phyloP scores from a whole-genome alignment of 2,888 invertebrate genomes.

The Gymnocheta viridis region DNA sequence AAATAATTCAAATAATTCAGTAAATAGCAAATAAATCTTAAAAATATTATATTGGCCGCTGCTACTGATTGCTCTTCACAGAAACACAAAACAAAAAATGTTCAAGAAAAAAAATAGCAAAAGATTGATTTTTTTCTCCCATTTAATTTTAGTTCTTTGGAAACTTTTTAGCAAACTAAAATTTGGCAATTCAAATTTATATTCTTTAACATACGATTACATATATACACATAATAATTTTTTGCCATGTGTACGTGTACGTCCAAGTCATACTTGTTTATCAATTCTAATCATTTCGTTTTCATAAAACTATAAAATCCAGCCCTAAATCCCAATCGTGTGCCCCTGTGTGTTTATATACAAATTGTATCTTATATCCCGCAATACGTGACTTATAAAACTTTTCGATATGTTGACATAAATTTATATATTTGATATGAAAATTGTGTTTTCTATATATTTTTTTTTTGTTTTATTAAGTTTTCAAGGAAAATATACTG shows the following conservation, averaged over 20 bases:
- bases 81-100: too few species aligned
- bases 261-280: neutral
- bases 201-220: too few species aligned
- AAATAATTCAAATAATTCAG: too few species aligned
- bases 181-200: too few species aligned
- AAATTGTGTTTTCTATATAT: slow-evolving; percentile 23
- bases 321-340: slow-evolving; percentile 18
- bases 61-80: too few species aligned
- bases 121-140: too few species aligned
- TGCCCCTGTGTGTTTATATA: neutral
- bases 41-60: too few species aligned
- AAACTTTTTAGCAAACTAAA: too few species aligned
- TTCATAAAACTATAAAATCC: slow-evolving; percentile 43
- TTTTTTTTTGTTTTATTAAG: neutral
- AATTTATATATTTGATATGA: slow-evolving; percentile 46
- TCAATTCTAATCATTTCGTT: slow-evolving; percentile 53
- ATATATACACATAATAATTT: neutral
- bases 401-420: slow-evolving; percentile 31
- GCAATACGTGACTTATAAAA: slow-evolving; percentile 53
- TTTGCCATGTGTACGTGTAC: neutral
- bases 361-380: slow-evolving; percentile 29
- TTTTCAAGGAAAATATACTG: neutral
- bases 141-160: too few species aligned
- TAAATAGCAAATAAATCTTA: too few species aligned
- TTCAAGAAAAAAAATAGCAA: too few species aligned